Evolutionary conservation across 2,113 vertebrate species (phyloP), one percentile per base, ranked within the genome.

Genomic region (Rousettus leschenaultii): DNA sequence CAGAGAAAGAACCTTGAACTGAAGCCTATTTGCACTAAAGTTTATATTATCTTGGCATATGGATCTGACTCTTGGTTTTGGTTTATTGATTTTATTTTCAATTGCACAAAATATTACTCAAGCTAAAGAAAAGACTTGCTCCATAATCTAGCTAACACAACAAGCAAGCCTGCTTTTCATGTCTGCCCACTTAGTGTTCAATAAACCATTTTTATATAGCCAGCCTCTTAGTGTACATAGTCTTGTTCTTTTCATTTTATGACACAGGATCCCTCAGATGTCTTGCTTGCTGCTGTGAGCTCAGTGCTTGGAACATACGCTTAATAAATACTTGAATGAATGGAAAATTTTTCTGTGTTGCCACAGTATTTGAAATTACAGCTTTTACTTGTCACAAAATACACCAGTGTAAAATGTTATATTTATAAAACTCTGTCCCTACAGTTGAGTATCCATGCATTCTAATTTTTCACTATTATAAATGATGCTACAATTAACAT

Each of bases 41-140:
- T 66, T 89, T 96, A 55, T 30, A 30, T 57, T 77, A 80, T 8
- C 1, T 8, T 63, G 89, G 33, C 66, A 89, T 57, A 33, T 10
- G 80, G 53, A 61, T 45, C 40, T 82, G 30, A 61, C 38, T 75
- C 65, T 86, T 16, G 51, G 86, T 61, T 96, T 94, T 3, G 7
- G 61, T 35, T 77, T 91, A 94, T 22, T 93, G 66, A 95, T 94
- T 68, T 97, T 68, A 73, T 88, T 93, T 96, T 93, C 70, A 78
- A 70, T 57, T 53, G 55, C 10, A 70, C 33, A 89, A 74, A 95
- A 88, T 82, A 73, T 57, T n/a, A 89, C 3, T 51, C 40, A 87
- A 45, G 16, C 53, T 77, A 83, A 68, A 53, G 59, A 87, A 40
- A 96, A 87, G 40, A n/a, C 24, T 6, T 63, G 40, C 2, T 4